A percentile compares a stretch with the other conserved stretches of the same genome.
phyloP scores from a whole-genome alignment of 2,113 vertebrate species.

The Capreolus pygargus region DNA sequence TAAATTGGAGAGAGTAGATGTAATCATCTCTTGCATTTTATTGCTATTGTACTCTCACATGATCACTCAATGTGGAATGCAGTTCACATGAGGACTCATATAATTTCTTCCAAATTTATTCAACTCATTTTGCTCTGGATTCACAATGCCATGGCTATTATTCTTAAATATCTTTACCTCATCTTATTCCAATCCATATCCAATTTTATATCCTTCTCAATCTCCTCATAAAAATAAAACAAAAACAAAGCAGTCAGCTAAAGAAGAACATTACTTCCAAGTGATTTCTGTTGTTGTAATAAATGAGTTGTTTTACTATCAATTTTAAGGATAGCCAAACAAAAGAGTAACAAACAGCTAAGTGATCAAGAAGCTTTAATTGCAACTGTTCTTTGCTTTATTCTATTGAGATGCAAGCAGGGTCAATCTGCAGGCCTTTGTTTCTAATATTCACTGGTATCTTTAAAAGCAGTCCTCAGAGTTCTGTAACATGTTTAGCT shows the following conservation, averaged over 20 bases:
- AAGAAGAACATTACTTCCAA: neutral
- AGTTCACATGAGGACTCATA: slow-evolving; percentile 63
- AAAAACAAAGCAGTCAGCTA: slow-evolving; percentile 6
- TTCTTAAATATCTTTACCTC: slow-evolving; percentile 44
- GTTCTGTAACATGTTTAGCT: neutral
- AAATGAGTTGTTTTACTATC: neutral
- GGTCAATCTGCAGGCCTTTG: neutral
- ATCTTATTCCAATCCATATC: slow-evolving; percentile 26
- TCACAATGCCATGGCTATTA: slow-evolving; percentile 25
- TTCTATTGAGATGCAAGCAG: neutral
- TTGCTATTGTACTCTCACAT: slow-evolving; percentile 46
- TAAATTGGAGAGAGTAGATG: neutral
- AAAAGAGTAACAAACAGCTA: neutral
- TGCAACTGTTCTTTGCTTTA: neutral
- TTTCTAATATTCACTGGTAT: neutral
- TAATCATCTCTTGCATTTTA: slow-evolving; percentile 27
- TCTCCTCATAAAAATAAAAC: slow-evolving; percentile 34
- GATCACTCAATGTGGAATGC: slow-evolving; percentile 49
- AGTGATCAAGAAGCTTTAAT: neutral
- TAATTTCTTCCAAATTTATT: slow-evolving; percentile 67
- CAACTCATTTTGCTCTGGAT: slow-evolving; percentile 58
- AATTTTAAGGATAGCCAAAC: neutral
- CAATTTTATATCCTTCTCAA: slow-evolving; percentile 28
- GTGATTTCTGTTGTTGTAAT: neutral
- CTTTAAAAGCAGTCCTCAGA: neutral